phyloP scores from a whole-genome alignment of 2,113 vertebrate genomes.

The Macquaria ambigua region DNA sequence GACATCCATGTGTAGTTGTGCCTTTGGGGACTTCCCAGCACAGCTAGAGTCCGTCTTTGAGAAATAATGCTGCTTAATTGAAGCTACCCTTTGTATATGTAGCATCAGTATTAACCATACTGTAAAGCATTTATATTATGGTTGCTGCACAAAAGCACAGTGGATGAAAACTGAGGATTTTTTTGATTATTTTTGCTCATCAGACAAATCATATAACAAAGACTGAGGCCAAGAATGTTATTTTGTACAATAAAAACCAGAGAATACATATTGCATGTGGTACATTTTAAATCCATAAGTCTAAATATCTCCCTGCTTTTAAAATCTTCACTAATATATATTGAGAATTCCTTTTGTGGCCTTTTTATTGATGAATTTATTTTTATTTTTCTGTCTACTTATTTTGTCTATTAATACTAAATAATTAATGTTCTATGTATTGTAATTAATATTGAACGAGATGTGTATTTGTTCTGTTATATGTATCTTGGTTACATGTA shows the following conservation, averaged over 20 bases:
- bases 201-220: neutral
- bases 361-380: neutral
- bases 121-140: neutral
- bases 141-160: neutral
- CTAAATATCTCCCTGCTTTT: neutral
- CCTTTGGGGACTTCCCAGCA: constrained; percentile 28
- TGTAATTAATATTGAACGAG: neutral
- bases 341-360: neutral
- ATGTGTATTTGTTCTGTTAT: neutral
- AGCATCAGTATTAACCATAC: neutral
- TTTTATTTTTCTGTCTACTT: neutral
- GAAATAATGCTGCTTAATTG: constrained; percentile 17
- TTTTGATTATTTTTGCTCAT: neutral
- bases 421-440: neutral
- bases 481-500: neutral
- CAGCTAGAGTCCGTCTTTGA: constrained; percentile 12
- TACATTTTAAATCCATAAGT: neutral
- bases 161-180: neutral
- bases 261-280: too few relatives aligned
- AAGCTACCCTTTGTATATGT: neutral
- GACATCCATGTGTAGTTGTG: constrained; percentile 24
- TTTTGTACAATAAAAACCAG: neutral
- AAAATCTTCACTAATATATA: neutral
- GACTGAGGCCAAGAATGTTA: neutral
- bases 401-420: neutral